Base-by-base conservation (phyloP, 2,797 vertebrate species). In the Alexandromys oeconomus region DNA sequence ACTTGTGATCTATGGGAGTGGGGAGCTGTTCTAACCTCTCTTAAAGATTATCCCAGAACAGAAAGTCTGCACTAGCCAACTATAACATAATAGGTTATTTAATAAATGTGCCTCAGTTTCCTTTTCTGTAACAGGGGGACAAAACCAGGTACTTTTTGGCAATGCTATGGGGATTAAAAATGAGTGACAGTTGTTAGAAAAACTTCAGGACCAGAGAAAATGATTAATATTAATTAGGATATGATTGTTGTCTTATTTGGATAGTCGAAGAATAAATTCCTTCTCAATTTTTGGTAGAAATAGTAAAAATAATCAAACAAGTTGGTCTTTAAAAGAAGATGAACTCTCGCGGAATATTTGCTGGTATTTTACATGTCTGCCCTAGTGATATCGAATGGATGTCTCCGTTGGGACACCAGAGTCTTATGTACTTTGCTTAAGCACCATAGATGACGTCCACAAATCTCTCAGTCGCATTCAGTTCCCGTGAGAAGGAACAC, bases 211-310 rank as follows among this genome's bases (percentile, higher is more conserved):
- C 57, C 48, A 73, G 34, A 93, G 29, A 77, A 76, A 78, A 17
- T 94, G 40, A n/a, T 95, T 40, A 40, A 15, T 80, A 61, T 19
- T 31, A 79, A 79, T 81, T 77, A 77, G n/a, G 15, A 57, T 46
- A 17, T 78, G 65, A 43, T 87, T 79, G 43, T 92, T 79, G 43
- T 25, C 51, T 93, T 94, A 88, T 86, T 92, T 76, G 89, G 69
- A 65, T 89, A 46, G 71, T 5, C n/a, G 37, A 59, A 15, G 40
- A 61, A 21, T 51, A 91, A 46, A 95, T 92, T 87, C 57, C 74
- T 74, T 40, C 19, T 14, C 86, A 10, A 77, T 80, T 40, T 76
- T 93, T 79, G 87, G 43, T 7, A 84, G 69, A 82, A 92, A 78
- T 76, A 17, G 27, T 43, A 3, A n/a, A 57, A 59, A 91, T n/a